phyloP scores from a whole-genome alignment of 2,113 vertebrate genomes.

The Alethe castanea region DNA sequence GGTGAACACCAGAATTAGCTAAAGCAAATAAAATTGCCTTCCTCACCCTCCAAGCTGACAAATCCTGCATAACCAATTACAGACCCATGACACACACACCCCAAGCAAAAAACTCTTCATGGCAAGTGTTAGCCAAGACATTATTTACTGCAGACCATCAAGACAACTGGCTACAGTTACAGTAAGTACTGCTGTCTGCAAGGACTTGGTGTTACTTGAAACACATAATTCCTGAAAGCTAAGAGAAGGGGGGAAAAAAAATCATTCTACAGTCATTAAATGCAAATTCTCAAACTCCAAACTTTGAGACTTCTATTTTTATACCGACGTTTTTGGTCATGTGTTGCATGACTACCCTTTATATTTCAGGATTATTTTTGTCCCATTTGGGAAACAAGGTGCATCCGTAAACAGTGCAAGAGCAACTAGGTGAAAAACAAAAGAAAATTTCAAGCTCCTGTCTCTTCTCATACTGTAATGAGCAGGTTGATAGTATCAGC shows the following conservation, averaged over 20 bases:
- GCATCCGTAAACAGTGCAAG: background rate
- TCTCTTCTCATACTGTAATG: background rate
- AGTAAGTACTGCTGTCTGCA: background rate
- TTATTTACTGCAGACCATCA: background rate
- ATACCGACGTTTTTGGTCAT: background rate
- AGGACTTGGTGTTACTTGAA: background rate
- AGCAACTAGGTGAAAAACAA: background rate
- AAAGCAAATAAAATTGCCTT: constrained; percentile 1
- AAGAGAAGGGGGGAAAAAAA: background rate
- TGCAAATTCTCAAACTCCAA: constrained; percentile 2
- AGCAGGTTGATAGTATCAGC: background rate
- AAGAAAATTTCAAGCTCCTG: background rate
- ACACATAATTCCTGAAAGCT: background rate
- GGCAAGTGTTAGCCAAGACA: background rate
- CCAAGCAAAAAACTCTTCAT: background rate
- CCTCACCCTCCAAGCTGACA: background rate
- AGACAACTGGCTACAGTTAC: background rate
- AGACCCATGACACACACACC: background rate
- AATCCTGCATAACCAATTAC: background rate
- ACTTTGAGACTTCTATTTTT: constrained; percentile 19
- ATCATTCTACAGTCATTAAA: constrained; percentile 10
- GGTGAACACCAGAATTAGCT: background rate
- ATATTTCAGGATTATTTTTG: constrained; percentile 8
- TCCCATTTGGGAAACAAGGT: background rate
- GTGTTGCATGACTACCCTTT: background rate